These are phyloP conservation scores for Bombus fervidus DNA, from an alignment of 1,140 invertebrate genomes.

Conservation along the genomic window DNA sequence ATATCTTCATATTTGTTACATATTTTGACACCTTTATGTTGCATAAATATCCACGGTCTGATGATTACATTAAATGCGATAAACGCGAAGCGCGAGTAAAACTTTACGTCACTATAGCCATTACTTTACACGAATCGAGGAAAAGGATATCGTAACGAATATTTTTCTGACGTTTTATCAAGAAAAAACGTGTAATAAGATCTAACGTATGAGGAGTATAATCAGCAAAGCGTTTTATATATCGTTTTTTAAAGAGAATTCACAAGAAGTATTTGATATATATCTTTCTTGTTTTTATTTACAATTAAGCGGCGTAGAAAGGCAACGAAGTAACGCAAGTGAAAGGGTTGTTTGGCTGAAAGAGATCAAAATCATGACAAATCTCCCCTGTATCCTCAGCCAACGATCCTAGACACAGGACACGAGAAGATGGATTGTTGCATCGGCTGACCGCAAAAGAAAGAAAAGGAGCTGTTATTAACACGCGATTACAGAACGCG, in stretches of 20 bases:
- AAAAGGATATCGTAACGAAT: not conserved
- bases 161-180: not conserved
- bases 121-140: too few species aligned
- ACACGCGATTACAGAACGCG: constrained; percentile 62
- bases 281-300: not conserved
- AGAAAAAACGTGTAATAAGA: not conserved
- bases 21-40: too few species aligned
- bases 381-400: not conserved
- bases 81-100: too few species aligned
- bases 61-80: too few species aligned
- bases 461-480: constrained; percentile 65
- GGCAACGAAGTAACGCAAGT: constrained; percentile 24
- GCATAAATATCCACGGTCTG: too few species aligned
- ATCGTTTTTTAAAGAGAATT: not conserved
- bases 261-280: not conserved
- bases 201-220: not conserved
- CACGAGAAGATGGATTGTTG: constrained; percentile 29
- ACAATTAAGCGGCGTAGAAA: not conserved
- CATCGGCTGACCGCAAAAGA: constrained; percentile 20
- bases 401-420: not conserved
- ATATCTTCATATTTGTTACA: too few species aligned
- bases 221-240: too few species aligned
- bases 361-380: constrained; percentile 42
- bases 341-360: constrained; percentile 35
- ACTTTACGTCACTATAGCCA: too few species aligned